phyloP scores from a whole-genome alignment of 2,888 invertebrate species.

The Galerucella calmariensis region DNA sequence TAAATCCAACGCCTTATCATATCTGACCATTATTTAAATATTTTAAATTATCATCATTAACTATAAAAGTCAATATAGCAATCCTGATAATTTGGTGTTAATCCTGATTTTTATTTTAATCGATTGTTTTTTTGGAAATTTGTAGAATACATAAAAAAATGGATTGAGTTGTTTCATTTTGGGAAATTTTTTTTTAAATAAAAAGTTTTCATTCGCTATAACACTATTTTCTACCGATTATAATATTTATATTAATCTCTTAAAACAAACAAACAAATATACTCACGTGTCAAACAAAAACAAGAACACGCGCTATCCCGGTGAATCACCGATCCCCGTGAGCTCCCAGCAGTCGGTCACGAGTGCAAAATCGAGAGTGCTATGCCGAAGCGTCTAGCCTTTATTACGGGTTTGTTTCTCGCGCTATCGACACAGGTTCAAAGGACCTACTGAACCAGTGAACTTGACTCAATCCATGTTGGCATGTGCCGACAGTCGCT shows the following conservation, averaged over 20 bases:
- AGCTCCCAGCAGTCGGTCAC: slow-evolving; percentile 7
- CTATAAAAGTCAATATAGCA: no score
- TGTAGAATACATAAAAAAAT: no score
- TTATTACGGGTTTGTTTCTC: slow-evolving; percentile 20
- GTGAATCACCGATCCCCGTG: slow-evolving; percentile 20
- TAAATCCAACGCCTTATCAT: no score
- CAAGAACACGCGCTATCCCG: slow-evolving; percentile 8
- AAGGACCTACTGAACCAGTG: slow-evolving; percentile 55
- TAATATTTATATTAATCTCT: background rate
- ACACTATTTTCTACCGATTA: background rate
- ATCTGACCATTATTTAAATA: no score
- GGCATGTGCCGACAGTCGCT: slow-evolving; percentile 44
- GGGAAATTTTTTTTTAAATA: background rate
- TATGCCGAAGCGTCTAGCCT: slow-evolving; percentile 4
- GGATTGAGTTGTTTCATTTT: no score
- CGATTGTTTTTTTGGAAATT: no score
- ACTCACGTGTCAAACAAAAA: slow-evolving; percentile 18
- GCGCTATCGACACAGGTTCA: slow-evolving; percentile 41
- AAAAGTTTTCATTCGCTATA: background rate
- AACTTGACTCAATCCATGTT: slow-evolving; percentile 47
- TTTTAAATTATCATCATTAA: no score
- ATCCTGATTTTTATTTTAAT: no score
- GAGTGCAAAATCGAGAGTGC: slow-evolving; percentile 25
- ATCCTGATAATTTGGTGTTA: no score
- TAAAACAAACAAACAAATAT: slow-evolving; percentile 1